Evolutionary conservation across 2,888 invertebrate species (phyloP), one percentile per base, ranked within the genome.

Genomic region (Pegoplata infirma): DNA sequence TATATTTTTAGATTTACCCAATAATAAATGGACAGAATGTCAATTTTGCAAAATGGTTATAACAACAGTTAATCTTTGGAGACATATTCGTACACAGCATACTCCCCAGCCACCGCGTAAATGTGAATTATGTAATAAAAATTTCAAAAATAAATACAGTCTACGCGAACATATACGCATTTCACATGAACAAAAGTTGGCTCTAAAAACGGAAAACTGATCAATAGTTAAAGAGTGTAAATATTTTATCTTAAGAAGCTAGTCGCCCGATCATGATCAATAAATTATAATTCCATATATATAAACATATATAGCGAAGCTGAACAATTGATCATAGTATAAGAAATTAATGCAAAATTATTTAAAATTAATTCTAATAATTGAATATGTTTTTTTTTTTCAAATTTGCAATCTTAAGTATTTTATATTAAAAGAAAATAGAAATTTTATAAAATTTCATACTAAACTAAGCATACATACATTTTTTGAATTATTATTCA

Each of bases 11-110:
- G 89, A 89, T 88, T 88, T 88, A 84, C 85, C 88, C 86, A 89
- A 88, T 87, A 90, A 88, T 87, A 90, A 90, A 83, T 90, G 90
- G 90, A 89, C 90, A 84, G 90, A 90, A 87, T 90, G 90, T 88
- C 89, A 90, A 83, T 90, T 89, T 87, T 90, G 90, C 88, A 90
- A 90, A 89, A 88, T 90, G 88, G 89, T 90, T 83, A 89, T 90
- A 84, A 90, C 90, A 81, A 89, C 90, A 78, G 90, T 89, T 81
- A 90, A 90, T 88, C 89, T 90, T 86, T 90, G 90, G 90, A 88
- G 90, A 88, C 90, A 90, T 88, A 89, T 90, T 87, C 89, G 90
- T 83, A 90, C 90, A 76, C 90, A 90, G 84, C 90, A 90, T 69
- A 90, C 90, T 76, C 89, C 90, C 66, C 90, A 90, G 82, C 89